phyloP scores from a whole-genome alignment of 2,888 invertebrate species.

The Polyploca ridens region DNA sequence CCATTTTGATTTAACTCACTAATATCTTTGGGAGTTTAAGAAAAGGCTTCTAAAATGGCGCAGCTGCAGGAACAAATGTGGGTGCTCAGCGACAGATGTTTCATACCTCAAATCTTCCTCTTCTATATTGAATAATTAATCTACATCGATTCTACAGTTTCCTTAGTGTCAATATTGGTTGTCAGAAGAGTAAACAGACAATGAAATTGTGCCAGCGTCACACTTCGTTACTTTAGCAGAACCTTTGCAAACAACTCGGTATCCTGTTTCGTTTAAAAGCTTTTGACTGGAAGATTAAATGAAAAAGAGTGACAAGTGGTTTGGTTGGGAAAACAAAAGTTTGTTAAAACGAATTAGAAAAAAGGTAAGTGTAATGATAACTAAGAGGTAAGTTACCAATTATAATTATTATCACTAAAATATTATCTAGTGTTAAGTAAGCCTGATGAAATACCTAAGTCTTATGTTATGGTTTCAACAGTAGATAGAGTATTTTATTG shows the following conservation, averaged over 20 bases:
- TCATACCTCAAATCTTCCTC: too few species aligned
- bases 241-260: slow-evolving; percentile 5
- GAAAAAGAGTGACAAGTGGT: neutral
- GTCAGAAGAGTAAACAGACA: neutral
- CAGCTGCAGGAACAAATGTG: neutral
- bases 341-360: too few species aligned
- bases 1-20: too few species aligned
- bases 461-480: neutral
- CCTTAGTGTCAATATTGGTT: neutral
- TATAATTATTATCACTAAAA: too few species aligned
- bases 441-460: neutral
- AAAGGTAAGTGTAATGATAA: too few species aligned
- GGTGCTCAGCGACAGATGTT: neutral
- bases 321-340: too few species aligned
- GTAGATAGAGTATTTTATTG: neutral
- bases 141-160: neutral
- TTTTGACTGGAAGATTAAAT: neutral
- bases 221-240: slow-evolving; percentile 2
- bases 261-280: neutral
- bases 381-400: too few species aligned
- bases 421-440: too few species aligned
- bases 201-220: slow-evolving; percentile 3
- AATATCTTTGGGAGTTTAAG: neutral
- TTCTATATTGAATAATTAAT: neutral
- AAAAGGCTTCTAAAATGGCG: too few species aligned